Conservation (phyloP, 53 echinoderm and acorn worm species). For the Pentamera pediparva region DNA sequence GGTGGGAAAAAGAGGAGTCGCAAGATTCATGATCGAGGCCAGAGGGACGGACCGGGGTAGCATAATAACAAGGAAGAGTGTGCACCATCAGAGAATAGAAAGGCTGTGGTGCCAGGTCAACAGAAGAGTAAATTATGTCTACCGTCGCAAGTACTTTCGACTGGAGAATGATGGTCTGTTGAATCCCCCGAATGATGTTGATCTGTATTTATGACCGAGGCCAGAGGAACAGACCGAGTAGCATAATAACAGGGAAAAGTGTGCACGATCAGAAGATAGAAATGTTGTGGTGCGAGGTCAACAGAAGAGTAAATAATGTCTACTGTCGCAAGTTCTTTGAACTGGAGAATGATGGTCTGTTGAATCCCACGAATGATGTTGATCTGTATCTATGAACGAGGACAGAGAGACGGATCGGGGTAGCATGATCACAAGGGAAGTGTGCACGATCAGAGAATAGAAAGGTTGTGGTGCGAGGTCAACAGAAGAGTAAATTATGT, state of each 20-base stretch:
- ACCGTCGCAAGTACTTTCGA: not conserved
- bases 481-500: conserved; percentile 9
- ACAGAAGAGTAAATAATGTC: conserved; percentile 1
- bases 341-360: not conserved
- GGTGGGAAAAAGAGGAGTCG: not conserved
- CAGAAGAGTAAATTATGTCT: conserved; percentile 5
- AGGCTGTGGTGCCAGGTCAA: conserved; percentile 19
- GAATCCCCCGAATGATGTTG: no score
- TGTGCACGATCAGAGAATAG: conserved; percentile 9
- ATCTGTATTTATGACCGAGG: not conserved
- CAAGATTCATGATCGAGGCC: not conserved
- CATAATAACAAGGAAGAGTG: not conserved
- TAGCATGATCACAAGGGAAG: not conserved
- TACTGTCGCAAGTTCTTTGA: not conserved
- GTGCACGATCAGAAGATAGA: conserved; percentile 6
- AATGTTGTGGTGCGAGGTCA: conserved; percentile 13
- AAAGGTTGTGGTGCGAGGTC: conserved; percentile 16
- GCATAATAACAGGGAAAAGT: not conserved
- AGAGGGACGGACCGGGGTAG: not conserved
- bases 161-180: not conserved
- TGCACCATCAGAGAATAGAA: conserved; percentile 6
- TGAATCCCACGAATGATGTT: no score
- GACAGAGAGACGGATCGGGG: not conserved
- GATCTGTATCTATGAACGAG: not conserved
- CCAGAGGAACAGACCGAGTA: not conserved